phyloP scores from a whole-genome alignment of 1,140 invertebrate species.

The Asobara japonica region DNA sequence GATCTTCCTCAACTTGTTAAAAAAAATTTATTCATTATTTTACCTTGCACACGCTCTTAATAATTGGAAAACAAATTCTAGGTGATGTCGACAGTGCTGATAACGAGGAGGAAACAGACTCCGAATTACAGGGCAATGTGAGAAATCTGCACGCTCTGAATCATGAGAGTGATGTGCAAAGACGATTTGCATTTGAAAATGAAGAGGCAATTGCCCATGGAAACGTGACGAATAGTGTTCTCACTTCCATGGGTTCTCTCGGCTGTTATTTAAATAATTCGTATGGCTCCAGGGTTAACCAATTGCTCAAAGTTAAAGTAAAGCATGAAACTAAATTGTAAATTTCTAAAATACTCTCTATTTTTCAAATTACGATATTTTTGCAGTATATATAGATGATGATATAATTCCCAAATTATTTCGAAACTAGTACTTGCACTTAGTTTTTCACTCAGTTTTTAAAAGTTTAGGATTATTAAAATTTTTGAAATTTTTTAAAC shows the following conservation, averaged over 20 bases:
- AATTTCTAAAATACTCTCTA: conserved; percentile 30
- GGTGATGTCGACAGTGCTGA: conserved; percentile 76
- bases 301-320: conserved; percentile 57
- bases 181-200: conserved; percentile 45
- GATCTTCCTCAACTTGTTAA: too few species aligned
- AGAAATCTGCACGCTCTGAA: conserved; percentile 34
- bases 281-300: conserved; percentile 55
- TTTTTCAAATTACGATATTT: background rate
- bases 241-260: conserved; percentile 34
- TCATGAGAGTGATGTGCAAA: conserved; percentile 37
- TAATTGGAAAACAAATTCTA: conserved; percentile 50
- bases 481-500: too few species aligned
- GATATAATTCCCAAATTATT: too few species aligned
- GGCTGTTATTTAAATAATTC: conserved; percentile 56
- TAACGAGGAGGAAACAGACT: conserved; percentile 69
- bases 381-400: too few species aligned
- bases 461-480: too few species aligned
- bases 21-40: too few species aligned
- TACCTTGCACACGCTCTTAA: too few species aligned
- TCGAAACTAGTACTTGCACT: too few species aligned
- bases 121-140: conserved; percentile 46
- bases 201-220: conserved; percentile 38
- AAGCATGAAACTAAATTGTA: conserved; percentile 64
- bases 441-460: too few species aligned
- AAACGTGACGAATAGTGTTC: conserved; percentile 41